Base-by-base conservation (phyloP, 2,113 vertebrate genomes). In the Zonotrichia leucophrys region DNA sequence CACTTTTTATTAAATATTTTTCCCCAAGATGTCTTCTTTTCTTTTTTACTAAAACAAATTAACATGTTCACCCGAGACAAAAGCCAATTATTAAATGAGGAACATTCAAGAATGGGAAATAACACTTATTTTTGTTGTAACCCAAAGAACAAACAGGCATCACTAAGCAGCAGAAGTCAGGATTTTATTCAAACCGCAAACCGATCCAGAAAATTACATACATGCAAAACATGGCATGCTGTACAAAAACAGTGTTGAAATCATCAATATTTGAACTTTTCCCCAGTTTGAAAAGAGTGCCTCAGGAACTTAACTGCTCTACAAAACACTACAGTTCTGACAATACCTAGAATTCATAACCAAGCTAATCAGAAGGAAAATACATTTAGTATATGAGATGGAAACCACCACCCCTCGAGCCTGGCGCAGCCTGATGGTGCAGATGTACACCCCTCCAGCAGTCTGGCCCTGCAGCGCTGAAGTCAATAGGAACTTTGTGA, bases 171-270 rank as follows among this genome's bases (percentile, higher is more conserved):
- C 42, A 93, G 15, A 80, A 82, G 41, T 13, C 85, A 74, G 5
- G 58, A 90, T 87, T 91, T 94, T 93, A 96, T 96, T 96, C 80
- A 93, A 90, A 93, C 11, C 53, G 7, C 72, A 94, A 91, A 93
- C 6, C 39, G 6, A 87, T 75, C 28, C 9, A 93, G 83, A 94
- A 95, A 86, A 87, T 42, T 49, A 35, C 50, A 83, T 52, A 90
- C 33, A 95, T 73, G 83, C 77, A 78, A 72, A 92, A 92, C 66
- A 83, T 17, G 33, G 82, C 79, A 94, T 68, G 90, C 83, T 35
- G 44, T 53, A 94, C n/a, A 72, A 95, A 89, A 42, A 5, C 30
- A 58, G 31, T 27, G 35, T 13, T 53, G 24, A 84, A 83, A 87
- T 79, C 35, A 89, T 25, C 37, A 50, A 9, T 55, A 49, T 91